Evolutionary conservation across 2,888 invertebrate genomes (phyloP), one percentile per base, ranked within the genome.

Genomic region (Macaria liturata): DNA sequence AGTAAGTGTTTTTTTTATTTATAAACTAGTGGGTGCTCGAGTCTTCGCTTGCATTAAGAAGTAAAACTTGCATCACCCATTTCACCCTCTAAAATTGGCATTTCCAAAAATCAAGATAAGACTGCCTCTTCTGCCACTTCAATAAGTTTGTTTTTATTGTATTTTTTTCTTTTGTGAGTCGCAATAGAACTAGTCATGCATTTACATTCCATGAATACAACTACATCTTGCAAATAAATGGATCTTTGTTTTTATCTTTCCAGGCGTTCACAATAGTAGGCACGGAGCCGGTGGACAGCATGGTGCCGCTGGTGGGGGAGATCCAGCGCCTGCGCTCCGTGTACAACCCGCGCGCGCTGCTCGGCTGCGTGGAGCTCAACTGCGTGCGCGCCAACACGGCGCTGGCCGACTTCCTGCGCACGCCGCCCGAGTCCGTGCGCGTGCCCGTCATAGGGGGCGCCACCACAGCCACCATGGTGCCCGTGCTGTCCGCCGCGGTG

Each of bases 361-460:
- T 96, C 71, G 96, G 96, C 43, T 94, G 95, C 49, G 95, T 95
- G 30, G 94, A 95, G 57, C 81, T 95, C 50, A 95, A 96, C 83
- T 92, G 95, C 60, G 94, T 96, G 42, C 86, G 95, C 59, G 94
- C 95, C 0, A 95, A 94, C 78, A 94, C 95, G 0, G 95, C 95
- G 70, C 88, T 96, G 32, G 94, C 95, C 0, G 94, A 95, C 74
- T 93, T 94, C 53, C 72, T 94, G 81, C 86, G 92, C 9, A 82
- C 93, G 44, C 94, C 94, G 54, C 94, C 95, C 0, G 88, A 93
- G 65, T 77, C 92, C 4, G 94, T 95, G 4, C 88, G 92, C 49
- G 93, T 95, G 44, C 95, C 96, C 0, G 95, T 96, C 0, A 77
- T 92, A 8, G 95, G 95, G 3, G 96, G 96, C 3, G 95, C 95